Percentiles rank a stretch among this genome's conserved stretches.
Evolutionary conservation across 2,113 vertebrate species (phyloP).

Genomic region (Apodemus sylvaticus): DNA sequence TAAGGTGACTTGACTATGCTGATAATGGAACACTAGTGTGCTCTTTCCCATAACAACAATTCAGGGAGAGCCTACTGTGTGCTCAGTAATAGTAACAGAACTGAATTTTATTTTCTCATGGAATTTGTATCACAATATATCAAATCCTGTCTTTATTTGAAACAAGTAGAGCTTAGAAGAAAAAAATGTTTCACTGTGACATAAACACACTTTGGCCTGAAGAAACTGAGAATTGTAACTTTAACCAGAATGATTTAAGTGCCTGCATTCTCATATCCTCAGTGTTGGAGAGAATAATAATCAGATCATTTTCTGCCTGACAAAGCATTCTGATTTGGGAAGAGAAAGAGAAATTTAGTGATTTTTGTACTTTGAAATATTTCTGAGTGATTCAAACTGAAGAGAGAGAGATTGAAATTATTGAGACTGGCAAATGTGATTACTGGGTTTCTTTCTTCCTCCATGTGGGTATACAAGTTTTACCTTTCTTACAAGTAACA

Average conservation of each 20-base stretch:
- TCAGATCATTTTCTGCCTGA: not conserved
- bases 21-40: not conserved
- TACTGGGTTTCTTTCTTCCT: not conserved
- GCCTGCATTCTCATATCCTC: not conserved
- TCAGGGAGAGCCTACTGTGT: not conserved
- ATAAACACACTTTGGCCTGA: not conserved
- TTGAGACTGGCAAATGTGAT: too few species aligned
- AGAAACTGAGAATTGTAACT: not conserved
- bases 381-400: not conserved
- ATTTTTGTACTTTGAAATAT: constrained; percentile 35
- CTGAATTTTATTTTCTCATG: not conserved
- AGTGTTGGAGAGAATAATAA: not conserved
- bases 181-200: not conserved
- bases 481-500: not conserved
- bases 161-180: not conserved
- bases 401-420: not conserved
- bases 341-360: constrained; percentile 6
- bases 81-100: not conserved
- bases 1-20: not conserved
- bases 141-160: not conserved
- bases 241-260: not conserved
- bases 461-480: not conserved
- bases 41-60: not conserved
- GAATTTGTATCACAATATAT: not conserved
- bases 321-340: not conserved